These are phyloP conservation scores for Zaprionus lineosus DNA, from an alignment of 2,888 invertebrate genomes.

Conservation along the genomic window DNA sequence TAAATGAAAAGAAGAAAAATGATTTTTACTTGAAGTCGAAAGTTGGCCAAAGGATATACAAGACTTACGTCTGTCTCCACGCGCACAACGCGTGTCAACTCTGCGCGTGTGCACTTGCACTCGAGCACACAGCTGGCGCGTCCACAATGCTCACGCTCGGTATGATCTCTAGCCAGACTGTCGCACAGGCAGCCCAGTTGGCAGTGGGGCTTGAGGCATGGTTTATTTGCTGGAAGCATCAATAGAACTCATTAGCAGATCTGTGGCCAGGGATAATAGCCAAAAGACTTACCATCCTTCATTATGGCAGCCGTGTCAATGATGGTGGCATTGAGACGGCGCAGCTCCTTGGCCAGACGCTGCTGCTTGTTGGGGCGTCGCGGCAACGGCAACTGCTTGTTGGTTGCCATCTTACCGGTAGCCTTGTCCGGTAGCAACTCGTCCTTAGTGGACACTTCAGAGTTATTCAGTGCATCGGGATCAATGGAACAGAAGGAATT, in stretches of 20 bases:
- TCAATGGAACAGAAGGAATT: conserved; percentile 82
- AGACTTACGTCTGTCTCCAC: conserved; percentile 78
- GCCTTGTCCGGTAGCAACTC: conserved; percentile 16
- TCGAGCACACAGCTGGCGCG: conserved; percentile 83
- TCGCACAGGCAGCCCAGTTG: conserved; percentile 87
- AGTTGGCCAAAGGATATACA: not conserved
- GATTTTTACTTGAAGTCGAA: not conserved
- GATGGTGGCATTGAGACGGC: conserved; percentile 87
- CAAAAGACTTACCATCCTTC: conserved; percentile 59
- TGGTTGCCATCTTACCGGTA: conserved; percentile 17
- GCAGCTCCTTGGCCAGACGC: conserved; percentile 84
- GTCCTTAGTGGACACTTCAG: conserved; percentile 32
- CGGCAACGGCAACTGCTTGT: conserved; percentile 5
- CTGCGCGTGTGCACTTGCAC: conserved; percentile 83
- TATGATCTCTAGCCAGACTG: conserved; percentile 84
- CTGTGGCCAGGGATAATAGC: not conserved
- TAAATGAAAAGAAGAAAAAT: conserved; percentile 21
- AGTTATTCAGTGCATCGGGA: conserved; percentile 48
- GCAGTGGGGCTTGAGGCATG: conserved; percentile 85
- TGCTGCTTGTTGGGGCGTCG: conserved; percentile 66
- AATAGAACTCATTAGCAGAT: too few species aligned
- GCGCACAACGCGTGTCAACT: conserved; percentile 76
- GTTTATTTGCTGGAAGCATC: conserved; percentile 58
- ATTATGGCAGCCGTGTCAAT: conserved; percentile 83
- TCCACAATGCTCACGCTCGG: conserved; percentile 86